Evolutionary conservation across 2,797 vertebrate genomes (phyloP), one percentile per base, ranked within the genome.

Genomic region (Chelidonichthys spinosus): DNA sequence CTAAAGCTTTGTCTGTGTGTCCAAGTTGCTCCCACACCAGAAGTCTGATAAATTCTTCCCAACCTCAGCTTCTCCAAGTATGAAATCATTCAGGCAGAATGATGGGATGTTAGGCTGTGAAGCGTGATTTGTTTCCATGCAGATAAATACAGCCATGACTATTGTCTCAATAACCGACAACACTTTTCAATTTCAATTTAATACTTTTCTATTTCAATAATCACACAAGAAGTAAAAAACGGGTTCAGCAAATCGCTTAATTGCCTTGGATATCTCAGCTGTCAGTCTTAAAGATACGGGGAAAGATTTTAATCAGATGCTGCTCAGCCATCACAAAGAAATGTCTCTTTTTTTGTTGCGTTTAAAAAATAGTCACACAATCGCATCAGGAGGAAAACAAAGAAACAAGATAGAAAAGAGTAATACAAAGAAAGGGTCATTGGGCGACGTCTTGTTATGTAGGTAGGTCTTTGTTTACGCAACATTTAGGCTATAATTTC

Each of bases 41-140:
- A 60, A 36, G 35, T 75, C 74, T 89, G 83, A 86, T 87, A 70
- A 69, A 74, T 78, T 71, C 76, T 50, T 69, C 76, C 76, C 62
- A 70, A 81, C 64, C 71, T 85, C 81, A 70, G 79, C 78, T 58
- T 78, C 80, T 59, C 69, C 4, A 11, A 78, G 82, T 80, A 77
- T 92, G 85, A 92, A 93, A 89, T 88, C 84, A 65, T 67, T 60
- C 39, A 9, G 82, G 82, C 84, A 87, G 89, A 87, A 86, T 88
- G 89, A 89, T 79, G 60, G 55, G 77, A 76, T 85, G 81, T 84
- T 84, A 72, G 76, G 65, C 71, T 78, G 83, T 15, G 61, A 52
- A 70, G 76, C 82, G 32, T 84, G 84, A 91, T 90, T 88, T 88
- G 82, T 88, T 86, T 87, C 78, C 73, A 72, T 90, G 81, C 72